phyloP scores from a whole-genome alignment of 2,888 invertebrate species.

The Cantharis nigra region DNA sequence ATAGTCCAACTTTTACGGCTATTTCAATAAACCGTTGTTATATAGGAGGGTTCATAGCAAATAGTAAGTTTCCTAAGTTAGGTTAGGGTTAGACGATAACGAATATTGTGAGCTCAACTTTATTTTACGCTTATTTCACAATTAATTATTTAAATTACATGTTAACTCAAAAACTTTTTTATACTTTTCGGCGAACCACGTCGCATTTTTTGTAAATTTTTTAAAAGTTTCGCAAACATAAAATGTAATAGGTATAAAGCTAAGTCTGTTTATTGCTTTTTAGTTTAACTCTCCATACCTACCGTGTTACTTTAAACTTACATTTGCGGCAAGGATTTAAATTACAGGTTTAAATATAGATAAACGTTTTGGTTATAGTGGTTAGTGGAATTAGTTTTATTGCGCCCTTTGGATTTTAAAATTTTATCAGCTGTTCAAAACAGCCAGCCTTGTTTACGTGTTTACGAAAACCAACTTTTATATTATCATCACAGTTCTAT shows the following conservation, averaged over 20 bases:
- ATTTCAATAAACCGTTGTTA: slow-evolving; percentile 17
- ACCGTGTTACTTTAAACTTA: neutral
- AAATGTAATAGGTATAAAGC: neutral
- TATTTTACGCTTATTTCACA: neutral
- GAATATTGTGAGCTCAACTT: slow-evolving; percentile 10
- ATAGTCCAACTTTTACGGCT: slow-evolving; percentile 13
- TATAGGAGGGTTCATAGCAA: slow-evolving; percentile 10
- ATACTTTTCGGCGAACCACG: neutral
- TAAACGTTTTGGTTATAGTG: neutral
- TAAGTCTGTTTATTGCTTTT: neutral
- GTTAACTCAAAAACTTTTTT: neutral
- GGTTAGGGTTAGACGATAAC: slow-evolving; percentile 13
- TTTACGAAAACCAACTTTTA: neutral
- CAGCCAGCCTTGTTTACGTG: neutral
- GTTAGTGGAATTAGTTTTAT: neutral
- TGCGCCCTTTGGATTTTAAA: neutral
- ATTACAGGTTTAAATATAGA: slow-evolving; percentile 2
- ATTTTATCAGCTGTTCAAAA: neutral
- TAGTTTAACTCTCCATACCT: neutral
- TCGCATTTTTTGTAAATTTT: neutral
- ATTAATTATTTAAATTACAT: neutral
- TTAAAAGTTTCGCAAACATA: neutral
- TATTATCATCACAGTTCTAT: neutral
- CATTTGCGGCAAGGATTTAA: neutral
- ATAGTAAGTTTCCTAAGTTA: neutral